Evolutionary conservation across 2,888 invertebrate species (phyloP), one percentile per base, ranked within the genome.

Genomic region (Dicroscelio sp.): DNA sequence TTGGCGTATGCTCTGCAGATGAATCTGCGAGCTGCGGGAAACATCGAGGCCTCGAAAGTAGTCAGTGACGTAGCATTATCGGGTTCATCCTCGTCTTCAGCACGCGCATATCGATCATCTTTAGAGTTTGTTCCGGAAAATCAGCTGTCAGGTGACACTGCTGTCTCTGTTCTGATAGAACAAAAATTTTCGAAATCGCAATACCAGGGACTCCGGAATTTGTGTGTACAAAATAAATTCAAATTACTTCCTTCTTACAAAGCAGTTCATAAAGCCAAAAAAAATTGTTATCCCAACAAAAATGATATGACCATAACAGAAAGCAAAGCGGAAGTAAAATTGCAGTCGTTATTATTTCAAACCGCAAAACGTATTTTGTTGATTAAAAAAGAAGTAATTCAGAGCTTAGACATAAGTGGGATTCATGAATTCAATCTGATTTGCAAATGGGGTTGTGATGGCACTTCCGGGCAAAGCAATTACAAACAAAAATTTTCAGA

Each of bases 111-210:
- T n/a, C n/a, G n/a, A n/a, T n/a, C n/a, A n/a, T n/a, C n/a, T n/a
- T n/a, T n/a, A 48, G 48, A 14, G 48, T 17, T 48, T 48, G 48
- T 20, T 20, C 17, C 48, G 48, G 20, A 48, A 20, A 14, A 48
- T 14, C 17, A 48, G 48, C 4, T 48, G 20, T 48, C 48, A 20
- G 48, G 55, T 63, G 73, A 91, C 55, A 78, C 52, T 31, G 90
- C 92, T 35, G 76, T 93, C 12, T 92, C 92, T 63, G 63, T 92
- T 67, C 27, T 90, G 27, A 78, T 93, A 14, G 91, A 93, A 73
- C n/a, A 58, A 60, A 87, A 87, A 71, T 63, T 87, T n/a, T 87
- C 86, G 55, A 87, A 87, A 79, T 58, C 55, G 1, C 67, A 82
- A 30, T 82, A 90, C 71, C 63, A 86, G 35, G 58, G 30, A 60